A percentile compares a stretch with the other conserved stretches of the same genome.
Evolutionary conservation across 2,113 vertebrate species (phyloP).

Genomic region (Crotalus helleri): DNA sequence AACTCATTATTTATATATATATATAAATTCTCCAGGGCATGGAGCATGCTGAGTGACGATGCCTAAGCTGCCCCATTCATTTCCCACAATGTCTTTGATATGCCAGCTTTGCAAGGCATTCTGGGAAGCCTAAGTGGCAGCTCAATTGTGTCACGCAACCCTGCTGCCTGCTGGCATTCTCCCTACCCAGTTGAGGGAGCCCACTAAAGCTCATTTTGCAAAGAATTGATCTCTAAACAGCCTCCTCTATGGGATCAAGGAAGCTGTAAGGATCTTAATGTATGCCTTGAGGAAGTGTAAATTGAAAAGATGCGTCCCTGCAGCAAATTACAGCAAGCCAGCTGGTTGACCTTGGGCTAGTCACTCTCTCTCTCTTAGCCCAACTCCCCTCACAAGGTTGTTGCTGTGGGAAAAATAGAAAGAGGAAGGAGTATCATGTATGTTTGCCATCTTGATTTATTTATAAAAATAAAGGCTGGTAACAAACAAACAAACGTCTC

Average conservation of each 20-base stretch:
- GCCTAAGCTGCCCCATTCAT: not conserved
- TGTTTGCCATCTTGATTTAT: not conserved
- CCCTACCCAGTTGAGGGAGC: not conserved
- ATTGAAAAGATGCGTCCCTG: not conserved
- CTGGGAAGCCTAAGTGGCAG: not conserved
- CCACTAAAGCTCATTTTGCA: not conserved
- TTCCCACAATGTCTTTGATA: not conserved
- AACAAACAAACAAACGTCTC: not conserved
- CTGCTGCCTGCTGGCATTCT: not conserved
- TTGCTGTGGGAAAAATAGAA: not conserved
- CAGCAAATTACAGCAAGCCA: not conserved
- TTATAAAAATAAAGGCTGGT: not conserved
- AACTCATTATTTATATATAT: not conserved
- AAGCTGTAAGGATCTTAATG: not conserved
- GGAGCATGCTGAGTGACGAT: not conserved
- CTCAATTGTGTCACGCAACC: not conserved
- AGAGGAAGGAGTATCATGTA: not conserved
- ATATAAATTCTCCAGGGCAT: not conserved
- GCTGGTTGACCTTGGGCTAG: not conserved
- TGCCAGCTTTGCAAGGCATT: not conserved
- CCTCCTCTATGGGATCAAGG: not conserved
- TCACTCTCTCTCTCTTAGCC: not conserved
- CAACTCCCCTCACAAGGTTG: not conserved
- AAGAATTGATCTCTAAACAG: not conserved
- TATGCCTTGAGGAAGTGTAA: not conserved